Evolutionary conservation across 1,140 invertebrate species (phyloP).

Genomic region (Stegodyphus mimosarum): DNA sequence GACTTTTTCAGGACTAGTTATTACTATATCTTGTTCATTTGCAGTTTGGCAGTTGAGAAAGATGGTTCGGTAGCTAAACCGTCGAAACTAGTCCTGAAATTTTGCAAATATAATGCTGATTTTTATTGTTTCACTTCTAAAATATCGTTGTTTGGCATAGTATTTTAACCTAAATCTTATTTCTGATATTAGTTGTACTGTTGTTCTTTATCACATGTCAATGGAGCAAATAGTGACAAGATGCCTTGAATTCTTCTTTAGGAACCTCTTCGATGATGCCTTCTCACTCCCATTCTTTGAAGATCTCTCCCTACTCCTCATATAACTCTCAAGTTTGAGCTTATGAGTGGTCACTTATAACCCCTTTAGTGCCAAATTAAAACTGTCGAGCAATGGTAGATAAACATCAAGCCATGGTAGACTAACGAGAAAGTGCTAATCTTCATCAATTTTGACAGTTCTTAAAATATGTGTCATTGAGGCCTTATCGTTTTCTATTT

Average conservation of each 20-base stretch:
- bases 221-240: conserved; percentile 62
- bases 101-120: too few species aligned
- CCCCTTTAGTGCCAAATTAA: neutral
- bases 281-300: neutral
- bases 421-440: neutral
- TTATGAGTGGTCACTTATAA: neutral
- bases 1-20: too few species aligned
- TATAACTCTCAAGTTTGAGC: neutral
- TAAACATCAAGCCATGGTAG: neutral
- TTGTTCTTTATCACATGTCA: conserved; percentile 53
- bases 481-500: neutral
- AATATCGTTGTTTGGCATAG: too few species aligned
- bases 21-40: too few species aligned
- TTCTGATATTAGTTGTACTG: conserved; percentile 38
- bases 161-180: too few species aligned
- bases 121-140: too few species aligned
- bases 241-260: neutral
- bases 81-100: too few species aligned
- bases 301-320: neutral
- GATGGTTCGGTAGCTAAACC: too few species aligned
- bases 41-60: too few species aligned
- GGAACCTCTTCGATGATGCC: conserved; percentile 58
- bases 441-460: neutral
- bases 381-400: neutral
- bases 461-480: neutral